These are phyloP conservation scores for Epicauta chinensis DNA, from an alignment of 1,140 invertebrate species.

Conservation along the genomic window DNA sequence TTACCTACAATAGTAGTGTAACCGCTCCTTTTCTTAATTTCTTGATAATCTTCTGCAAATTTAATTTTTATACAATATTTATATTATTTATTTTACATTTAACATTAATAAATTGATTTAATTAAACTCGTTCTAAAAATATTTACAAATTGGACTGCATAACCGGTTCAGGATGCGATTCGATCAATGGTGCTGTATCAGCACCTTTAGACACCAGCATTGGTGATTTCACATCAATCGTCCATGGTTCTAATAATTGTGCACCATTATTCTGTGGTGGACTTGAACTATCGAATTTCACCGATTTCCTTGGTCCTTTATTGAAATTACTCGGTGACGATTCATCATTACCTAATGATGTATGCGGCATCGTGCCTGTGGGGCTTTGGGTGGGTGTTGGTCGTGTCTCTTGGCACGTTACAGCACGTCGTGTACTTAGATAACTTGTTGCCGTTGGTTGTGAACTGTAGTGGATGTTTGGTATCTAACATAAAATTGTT, in stretches of 20 bases:
- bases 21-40: too few species aligned
- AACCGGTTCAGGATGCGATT: slow-evolving; percentile 19
- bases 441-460: slow-evolving; percentile 41
- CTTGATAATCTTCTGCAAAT: too few species aligned
- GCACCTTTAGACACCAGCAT: slow-evolving; percentile 22
- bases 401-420: slow-evolving; percentile 35
- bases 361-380: slow-evolving; percentile 31
- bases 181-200: slow-evolving; percentile 37
- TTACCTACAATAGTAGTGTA: too few species aligned
- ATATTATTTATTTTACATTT: too few species aligned
- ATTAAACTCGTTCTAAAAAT: too few species aligned
- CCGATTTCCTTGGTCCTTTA: slow-evolving; percentile 37
- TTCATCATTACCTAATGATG: slow-evolving; percentile 29
- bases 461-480: slow-evolving; percentile 39
- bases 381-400: slow-evolving; percentile 40
- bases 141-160: slow-evolving; percentile 21
- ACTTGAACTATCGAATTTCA: slow-evolving; percentile 38
- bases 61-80: too few species aligned
- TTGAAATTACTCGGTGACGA: slow-evolving; percentile 26
- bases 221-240: slow-evolving; percentile 29
- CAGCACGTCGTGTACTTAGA: slow-evolving; percentile 33
- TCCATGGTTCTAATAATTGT: slow-evolving; percentile 36
- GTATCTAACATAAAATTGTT: slow-evolving; percentile 31
- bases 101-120: too few species aligned
- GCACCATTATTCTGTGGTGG: slow-evolving; percentile 28